Evolutionary conservation across 35 echinoderm and acorn worm species (phyloP).

Genomic region (Heliocidaris tuberculata): DNA sequence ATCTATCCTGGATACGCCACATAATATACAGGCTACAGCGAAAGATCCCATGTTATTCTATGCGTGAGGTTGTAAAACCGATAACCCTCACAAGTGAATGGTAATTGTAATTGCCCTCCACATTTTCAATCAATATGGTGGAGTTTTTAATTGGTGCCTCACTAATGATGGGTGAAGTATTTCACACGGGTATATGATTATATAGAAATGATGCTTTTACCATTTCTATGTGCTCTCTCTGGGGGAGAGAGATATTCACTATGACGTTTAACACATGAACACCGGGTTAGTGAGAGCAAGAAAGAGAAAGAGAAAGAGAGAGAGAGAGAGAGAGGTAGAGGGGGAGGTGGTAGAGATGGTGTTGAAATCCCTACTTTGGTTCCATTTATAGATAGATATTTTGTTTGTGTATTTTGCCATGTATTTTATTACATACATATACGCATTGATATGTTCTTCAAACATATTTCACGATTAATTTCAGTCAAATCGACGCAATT

Average conservation of each 20-base stretch:
- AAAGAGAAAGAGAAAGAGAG: background rate
- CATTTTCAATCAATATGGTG: background rate
- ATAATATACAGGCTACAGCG: no score
- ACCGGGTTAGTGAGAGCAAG: background rate
- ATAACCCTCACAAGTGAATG: background rate
- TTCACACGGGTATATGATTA: background rate
- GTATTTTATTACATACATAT: no score
- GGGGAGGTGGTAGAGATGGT: background rate
- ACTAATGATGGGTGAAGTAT: background rate
- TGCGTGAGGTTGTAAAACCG: background rate
- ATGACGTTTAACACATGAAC: background rate
- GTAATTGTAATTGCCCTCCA: background rate
- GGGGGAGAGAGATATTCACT: background rate
- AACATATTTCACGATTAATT: background rate
- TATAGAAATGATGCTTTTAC: background rate
- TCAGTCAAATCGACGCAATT: background rate
- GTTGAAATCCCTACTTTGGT: background rate
- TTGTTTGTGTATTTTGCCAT: no score
- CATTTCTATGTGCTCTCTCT: background rate
- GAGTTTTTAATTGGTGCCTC: background rate
- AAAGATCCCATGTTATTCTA: no score
- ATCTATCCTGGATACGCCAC: no score
- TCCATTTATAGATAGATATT: background rate
- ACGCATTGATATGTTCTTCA: no score
- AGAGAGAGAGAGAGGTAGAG: background rate